Conservation (phyloP, 2,113 vertebrate genomes). For the Neofelis nebulosa region DNA sequence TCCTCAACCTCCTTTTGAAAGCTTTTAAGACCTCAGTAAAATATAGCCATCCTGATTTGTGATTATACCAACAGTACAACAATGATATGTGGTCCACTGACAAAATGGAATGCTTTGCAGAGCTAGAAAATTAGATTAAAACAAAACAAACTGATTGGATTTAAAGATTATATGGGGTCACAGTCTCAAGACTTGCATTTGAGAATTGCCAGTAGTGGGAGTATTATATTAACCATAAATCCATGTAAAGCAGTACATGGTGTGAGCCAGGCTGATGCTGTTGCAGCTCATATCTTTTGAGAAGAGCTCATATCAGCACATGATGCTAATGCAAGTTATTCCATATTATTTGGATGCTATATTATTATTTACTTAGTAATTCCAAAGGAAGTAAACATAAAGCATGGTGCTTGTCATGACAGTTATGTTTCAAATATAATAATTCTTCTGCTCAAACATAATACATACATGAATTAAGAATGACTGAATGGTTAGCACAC, state of each 20-base stretch:
- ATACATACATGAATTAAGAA: neutral
- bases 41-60: neutral
- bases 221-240: neutral
- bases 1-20: neutral
- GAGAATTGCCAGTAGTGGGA: neutral
- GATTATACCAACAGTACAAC: neutral
- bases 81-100: slow-evolving; percentile 28
- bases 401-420: neutral
- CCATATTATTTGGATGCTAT: neutral
- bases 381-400: neutral
- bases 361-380: neutral
- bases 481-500: neutral
- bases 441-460: neutral
- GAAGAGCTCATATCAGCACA: neutral
- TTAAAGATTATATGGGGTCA: slow-evolving; percentile 16
- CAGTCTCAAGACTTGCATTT: neutral
- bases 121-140: slow-evolving; percentile 67
- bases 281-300: neutral
- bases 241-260: neutral
- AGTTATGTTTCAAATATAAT: neutral
- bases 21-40: slow-evolving; percentile 10
- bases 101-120: neutral
- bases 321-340: neutral
- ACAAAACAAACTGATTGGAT: neutral
- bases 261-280: neutral